phyloP scores from a whole-genome alignment of 2,888 invertebrate species.

The Epiperipatus broadwayi region DNA sequence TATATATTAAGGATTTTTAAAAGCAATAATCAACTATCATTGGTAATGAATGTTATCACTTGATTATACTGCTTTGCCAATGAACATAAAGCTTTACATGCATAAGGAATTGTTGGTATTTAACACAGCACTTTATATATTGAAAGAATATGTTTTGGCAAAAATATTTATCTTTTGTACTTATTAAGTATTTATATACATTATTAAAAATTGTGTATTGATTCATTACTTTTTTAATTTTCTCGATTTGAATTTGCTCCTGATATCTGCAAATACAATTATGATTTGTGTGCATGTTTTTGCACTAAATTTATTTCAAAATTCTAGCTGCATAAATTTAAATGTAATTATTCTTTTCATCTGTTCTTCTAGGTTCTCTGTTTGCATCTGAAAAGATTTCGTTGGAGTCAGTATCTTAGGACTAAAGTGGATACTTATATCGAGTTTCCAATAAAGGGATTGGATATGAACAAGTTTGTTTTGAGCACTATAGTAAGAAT shows the following conservation, averaged over 20 bases:
- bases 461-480: slow-evolving; percentile 59
- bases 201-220: slow-evolving; percentile 1
- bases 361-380: slow-evolving; percentile 49
- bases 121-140: too few species aligned
- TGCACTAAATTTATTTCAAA: too few species aligned
- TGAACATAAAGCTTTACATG: too few species aligned
- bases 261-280: not conserved
- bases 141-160: too few species aligned
- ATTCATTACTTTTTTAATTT: slow-evolving; percentile 6
- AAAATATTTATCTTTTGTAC: slow-evolving; percentile 15
- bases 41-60: too few species aligned
- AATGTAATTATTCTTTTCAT: not conserved
- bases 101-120: too few species aligned
- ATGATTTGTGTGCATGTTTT: too few species aligned
- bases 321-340: not conserved
- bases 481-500: slow-evolving; percentile 39
- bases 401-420: slow-evolving; percentile 58
- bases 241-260: too few species aligned
- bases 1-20: too few species aligned
- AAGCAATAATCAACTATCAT: too few species aligned
- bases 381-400: slow-evolving; percentile 59
- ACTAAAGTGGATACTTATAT: slow-evolving; percentile 59
- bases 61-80: too few species aligned
- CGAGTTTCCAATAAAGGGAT: slow-evolving; percentile 49
- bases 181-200: slow-evolving; percentile 1